Conservation (phyloP, 1,140 invertebrate genomes). For the Apis cerana region DNA sequence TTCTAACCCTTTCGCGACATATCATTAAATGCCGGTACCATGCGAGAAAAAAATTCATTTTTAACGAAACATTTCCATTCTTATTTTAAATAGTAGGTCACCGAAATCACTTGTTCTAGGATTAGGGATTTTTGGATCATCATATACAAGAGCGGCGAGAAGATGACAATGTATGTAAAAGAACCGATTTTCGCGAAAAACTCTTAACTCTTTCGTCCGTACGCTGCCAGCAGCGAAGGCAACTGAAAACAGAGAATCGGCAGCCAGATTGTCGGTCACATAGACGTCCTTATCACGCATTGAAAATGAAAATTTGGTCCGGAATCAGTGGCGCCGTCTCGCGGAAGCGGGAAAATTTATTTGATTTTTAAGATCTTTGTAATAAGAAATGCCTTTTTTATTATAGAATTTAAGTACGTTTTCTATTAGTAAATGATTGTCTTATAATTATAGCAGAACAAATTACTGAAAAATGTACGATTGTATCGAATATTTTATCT, state of each 20-base stretch:
- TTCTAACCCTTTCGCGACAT: slow-evolving; percentile 44
- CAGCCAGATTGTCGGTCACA: slow-evolving; percentile 48
- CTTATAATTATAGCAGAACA: background rate
- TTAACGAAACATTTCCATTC: slow-evolving; percentile 27
- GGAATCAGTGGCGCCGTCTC: slow-evolving; percentile 47
- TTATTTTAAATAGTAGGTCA: slow-evolving; percentile 13
- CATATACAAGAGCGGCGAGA: slow-evolving; percentile 7
- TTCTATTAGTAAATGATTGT: background rate
- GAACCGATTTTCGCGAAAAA: slow-evolving; percentile 37
- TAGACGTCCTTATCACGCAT: slow-evolving; percentile 44
- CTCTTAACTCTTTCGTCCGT: slow-evolving; percentile 57
- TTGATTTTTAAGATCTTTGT: background rate
- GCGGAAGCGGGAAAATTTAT: slow-evolving; percentile 34
- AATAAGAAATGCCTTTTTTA: background rate
- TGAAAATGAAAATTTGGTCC: slow-evolving; percentile 54
- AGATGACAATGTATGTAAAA: slow-evolving; percentile 14
- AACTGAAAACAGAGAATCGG: slow-evolving; percentile 65
- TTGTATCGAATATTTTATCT: background rate
- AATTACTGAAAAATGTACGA: no score
- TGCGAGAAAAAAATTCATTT: slow-evolving; percentile 29
- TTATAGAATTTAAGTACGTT: background rate
- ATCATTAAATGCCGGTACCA: slow-evolving; percentile 24
- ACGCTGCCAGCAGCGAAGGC: slow-evolving; percentile 72
- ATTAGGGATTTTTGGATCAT: slow-evolving; percentile 21
- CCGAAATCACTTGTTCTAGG: slow-evolving; percentile 10